Evolutionary conservation across 1,140 invertebrate genomes (phyloP), one percentile per base, ranked within the genome.

Genomic region (Drosophila kurseongensis): DNA sequence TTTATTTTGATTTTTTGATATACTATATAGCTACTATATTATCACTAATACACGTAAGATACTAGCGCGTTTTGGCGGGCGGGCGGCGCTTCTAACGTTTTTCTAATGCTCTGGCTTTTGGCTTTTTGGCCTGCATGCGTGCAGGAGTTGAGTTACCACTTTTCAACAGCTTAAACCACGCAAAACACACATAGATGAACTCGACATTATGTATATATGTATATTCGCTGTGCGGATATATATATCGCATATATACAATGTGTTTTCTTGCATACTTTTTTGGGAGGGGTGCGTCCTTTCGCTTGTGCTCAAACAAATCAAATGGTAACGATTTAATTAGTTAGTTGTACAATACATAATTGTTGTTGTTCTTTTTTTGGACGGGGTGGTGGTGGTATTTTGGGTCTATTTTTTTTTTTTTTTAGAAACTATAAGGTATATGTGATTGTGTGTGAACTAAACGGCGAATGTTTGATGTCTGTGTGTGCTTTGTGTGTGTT

Each of bases 121-220:
- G 38, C 41, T 67, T 54, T 50, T 51, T 55, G 63, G 56, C 56
- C 69, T 61, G 74, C 71, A 73, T 59, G 48, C 57, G 61, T 60
- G 71, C 58, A 68, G 66, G 66, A 74, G 56, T 72, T 68, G 66
- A 73, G 65, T 72, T 82, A 75, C 80, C 83, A 78, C 83, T 77
- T 81, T 90, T 67, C 65, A 91, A 91, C 90, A 91, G 90, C 90
- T 90, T 91, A 91, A 91, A 91, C 90, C 90, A 91, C 90, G 90
- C 90, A 91, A 88, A 91, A 91, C 90, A 91, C 90, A 91, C 76
- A 91, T 89, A 85, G 90, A 91, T 90, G 90, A 91, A 91, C 90
- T 91, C 90, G 90, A 91, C 90, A 91, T 91, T 74, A 83, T 63
- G 51, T 60, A 61, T 65, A 80, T 55, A 78, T 52, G 50, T 59